phyloP scores from a whole-genome alignment of 2,797 vertebrate species.

The Botia kubotai region DNA sequence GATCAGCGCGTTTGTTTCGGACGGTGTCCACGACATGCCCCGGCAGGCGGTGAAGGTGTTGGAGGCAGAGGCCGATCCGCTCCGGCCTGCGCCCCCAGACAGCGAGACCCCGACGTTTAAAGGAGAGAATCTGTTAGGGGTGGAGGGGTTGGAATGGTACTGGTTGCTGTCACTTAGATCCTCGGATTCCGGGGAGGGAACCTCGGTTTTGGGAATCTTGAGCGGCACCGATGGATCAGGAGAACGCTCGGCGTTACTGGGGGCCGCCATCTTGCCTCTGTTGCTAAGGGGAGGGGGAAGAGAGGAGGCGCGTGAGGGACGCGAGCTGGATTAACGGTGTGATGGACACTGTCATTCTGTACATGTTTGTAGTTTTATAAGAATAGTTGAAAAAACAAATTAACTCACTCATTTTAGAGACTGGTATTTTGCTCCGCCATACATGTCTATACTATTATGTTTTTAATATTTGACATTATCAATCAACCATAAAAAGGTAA shows the following conservation, averaged over 20 bases:
- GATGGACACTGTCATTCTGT: neutral
- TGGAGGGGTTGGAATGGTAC: slow-evolving; percentile 88
- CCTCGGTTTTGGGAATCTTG: slow-evolving; percentile 94
- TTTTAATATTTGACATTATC: no score
- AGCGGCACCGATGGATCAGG: slow-evolving; percentile 86
- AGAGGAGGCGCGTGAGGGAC: slow-evolving; percentile 56
- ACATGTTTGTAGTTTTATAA: neutral
- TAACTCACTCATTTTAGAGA: no score
- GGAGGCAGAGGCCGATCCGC: slow-evolving; percentile 80
- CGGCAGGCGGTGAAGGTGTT: slow-evolving; percentile 90
- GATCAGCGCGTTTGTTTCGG: slow-evolving; percentile 96
- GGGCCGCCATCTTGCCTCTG: slow-evolving; percentile 96
- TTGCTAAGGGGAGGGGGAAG: slow-evolving; percentile 85
- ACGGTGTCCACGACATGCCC: slow-evolving; percentile 97
- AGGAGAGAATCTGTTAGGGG: slow-evolving; percentile 90
- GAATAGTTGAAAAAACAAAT: no score
- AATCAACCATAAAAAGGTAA: no score
- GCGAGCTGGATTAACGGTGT: slow-evolving; percentile 9
- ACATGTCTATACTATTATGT: no score
- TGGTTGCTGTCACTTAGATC: slow-evolving; percentile 89
- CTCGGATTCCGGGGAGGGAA: slow-evolving; percentile 89
- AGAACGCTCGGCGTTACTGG: slow-evolving; percentile 92
- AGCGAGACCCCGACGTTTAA: slow-evolving; percentile 80
- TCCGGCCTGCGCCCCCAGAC: slow-evolving; percentile 79
- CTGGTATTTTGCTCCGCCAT: no score